A percentile compares a stretch with the other conserved stretches of the same genome.
Evolutionary conservation across 2,797 vertebrate genomes (phyloP).

Genomic region (Sphenopsis melanotis): DNA sequence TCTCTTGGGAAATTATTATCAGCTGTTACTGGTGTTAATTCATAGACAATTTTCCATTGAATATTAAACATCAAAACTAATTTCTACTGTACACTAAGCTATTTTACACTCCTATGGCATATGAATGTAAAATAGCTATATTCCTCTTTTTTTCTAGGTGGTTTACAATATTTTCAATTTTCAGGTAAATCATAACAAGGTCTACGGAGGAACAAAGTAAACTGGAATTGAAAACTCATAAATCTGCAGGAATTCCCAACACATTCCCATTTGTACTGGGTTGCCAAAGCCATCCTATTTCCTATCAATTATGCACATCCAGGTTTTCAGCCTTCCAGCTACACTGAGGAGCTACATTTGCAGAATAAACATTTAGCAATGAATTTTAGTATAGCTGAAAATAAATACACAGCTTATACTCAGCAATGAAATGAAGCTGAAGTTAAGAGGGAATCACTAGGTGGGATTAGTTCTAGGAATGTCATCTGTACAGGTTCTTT

Average conservation of each 20-base stretch:
- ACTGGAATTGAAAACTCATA: not conserved
- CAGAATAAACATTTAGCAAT: not conserved
- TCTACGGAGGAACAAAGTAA: not conserved
- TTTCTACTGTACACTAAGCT: not conserved
- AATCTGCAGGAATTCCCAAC: not conserved
- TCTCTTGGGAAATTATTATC: not conserved
- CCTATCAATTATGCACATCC: not conserved
- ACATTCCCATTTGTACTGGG: not conserved
- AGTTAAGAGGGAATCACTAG: not conserved
- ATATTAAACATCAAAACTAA: not conserved
- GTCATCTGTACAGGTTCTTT: not conserved
- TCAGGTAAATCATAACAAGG: not conserved
- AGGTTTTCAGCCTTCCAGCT: constrained; percentile 27
- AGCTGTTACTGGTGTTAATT: not conserved
- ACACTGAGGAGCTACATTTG: constrained; percentile 1
- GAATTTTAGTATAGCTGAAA: constrained; percentile 15
- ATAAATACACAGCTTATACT: not conserved
- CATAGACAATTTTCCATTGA: not conserved
- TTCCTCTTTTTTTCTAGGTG: not conserved
- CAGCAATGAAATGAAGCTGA: constrained; percentile 30
- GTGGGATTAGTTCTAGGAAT: constrained; percentile 16
- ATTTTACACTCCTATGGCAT: not conserved
- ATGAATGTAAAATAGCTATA: not conserved
- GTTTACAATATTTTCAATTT: not conserved
- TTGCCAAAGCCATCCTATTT: not conserved